These are phyloP conservation scores for Barnardius zonarius DNA, from an alignment of 2,113 vertebrate species.

Conservation along the genomic window DNA sequence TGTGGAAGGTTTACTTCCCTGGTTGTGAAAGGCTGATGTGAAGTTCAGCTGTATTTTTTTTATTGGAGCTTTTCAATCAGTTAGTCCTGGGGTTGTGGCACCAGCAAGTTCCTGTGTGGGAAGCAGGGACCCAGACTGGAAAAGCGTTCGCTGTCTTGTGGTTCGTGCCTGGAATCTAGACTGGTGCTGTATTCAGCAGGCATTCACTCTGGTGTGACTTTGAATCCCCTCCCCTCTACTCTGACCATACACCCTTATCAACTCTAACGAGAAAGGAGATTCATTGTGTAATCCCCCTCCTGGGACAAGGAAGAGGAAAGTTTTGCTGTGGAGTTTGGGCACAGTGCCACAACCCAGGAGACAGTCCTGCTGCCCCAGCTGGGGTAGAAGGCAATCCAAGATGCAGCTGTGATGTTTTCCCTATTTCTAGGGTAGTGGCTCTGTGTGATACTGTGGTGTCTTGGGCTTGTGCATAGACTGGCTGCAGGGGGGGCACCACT, in stretches of 20 bases:
- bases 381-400: neutral
- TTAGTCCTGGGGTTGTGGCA: neutral
- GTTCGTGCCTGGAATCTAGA: neutral
- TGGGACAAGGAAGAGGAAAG: neutral
- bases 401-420: neutral
- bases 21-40: neutral
- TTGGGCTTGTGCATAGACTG: neutral
- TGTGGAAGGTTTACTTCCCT: neutral
- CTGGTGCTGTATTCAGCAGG: neutral
- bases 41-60: neutral
- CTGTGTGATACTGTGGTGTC: neutral
- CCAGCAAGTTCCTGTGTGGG: neutral
- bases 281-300: rapidly evolving
- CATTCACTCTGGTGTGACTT: neutral
- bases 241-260: neutral
- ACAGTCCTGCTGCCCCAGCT: neutral
- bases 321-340: neutral
- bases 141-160: neutral
- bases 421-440: neutral
- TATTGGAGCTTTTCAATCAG: neutral
- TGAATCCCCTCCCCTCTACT: neutral
- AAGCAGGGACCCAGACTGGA: neutral
- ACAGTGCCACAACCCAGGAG: neutral
- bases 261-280: neutral
- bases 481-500: rapidly evolving